A percentile compares a stretch with the other conserved stretches of the same genome.
Conservation (phyloP, 2,888 invertebrate species). For the Horisme vitalbata region DNA sequence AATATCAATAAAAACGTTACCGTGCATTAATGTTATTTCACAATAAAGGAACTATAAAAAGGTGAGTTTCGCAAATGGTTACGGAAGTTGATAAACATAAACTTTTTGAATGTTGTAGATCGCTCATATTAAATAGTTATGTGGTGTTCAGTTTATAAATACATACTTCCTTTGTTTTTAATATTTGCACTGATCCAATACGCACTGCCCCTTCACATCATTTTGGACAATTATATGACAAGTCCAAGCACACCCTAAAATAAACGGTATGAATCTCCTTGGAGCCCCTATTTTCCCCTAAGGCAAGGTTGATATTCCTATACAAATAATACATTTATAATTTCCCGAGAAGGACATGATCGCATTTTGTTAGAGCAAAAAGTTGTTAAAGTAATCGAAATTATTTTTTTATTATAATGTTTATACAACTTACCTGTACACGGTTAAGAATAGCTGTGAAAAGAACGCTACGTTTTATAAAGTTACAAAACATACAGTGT, state of each 20-base stretch:
- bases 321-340: constrained; percentile 12
- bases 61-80: not conserved
- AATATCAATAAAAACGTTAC: not conserved
- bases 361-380: constrained; percentile 12
- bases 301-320: constrained; percentile 14
- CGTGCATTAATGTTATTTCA: not conserved
- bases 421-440: no score
- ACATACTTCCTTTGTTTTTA: not conserved
- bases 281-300: constrained; percentile 4
- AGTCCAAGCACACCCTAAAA: constrained; percentile 5
- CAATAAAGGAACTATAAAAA: not conserved
- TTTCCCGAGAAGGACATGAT: not conserved
- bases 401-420: no score
- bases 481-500: not conserved
- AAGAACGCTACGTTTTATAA: not conserved
- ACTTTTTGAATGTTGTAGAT: not conserved
- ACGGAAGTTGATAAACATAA: not conserved
- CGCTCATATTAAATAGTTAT: not conserved
- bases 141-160: not conserved
- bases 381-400: no score
- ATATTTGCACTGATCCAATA: constrained; percentile 1
- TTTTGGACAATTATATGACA: not conserved
- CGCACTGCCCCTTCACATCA: not conserved
- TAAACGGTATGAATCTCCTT: constrained; percentile 6
- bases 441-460: no score